Percentiles rank a stretch among this genome's conserved stretches.
These are phyloP conservation scores for Parazoanthus atlanticus DNA, from an alignment of 92 coral and sea anemone genomes.

Conservation along the genomic window DNA sequence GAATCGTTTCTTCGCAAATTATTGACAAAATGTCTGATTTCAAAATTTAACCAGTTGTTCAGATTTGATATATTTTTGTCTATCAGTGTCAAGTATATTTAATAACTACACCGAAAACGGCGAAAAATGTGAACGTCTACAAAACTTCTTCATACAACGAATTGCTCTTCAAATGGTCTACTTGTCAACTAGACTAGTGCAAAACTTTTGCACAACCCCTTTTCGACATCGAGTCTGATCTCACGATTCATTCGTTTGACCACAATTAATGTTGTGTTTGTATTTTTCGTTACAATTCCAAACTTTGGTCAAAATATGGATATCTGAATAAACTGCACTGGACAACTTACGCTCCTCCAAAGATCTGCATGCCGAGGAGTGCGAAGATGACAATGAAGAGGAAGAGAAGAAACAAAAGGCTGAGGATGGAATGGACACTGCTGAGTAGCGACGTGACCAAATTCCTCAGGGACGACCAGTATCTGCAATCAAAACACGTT, in stretches of 20 bases:
- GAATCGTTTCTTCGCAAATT: no score
- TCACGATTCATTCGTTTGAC: neutral
- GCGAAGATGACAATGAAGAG: conserved; percentile 98
- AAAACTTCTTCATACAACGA: no score
- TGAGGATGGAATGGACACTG: conserved; percentile 94
- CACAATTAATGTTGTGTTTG: neutral
- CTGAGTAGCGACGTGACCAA: conserved; percentile 94
- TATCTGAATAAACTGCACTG: neutral
- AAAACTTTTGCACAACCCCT: neutral
- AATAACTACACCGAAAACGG: neutral
- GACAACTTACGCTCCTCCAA: conserved; percentile 85
- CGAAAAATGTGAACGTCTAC: neutral
- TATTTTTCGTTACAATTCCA: neutral
- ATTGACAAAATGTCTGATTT: neutral
- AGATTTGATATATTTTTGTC: neutral
- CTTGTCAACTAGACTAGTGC: no score
- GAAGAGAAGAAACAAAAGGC: conserved; percentile 92
- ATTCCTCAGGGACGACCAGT: conserved; percentile 98
- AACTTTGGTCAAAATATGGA: no score
- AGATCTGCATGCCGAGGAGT: conserved; percentile 96
- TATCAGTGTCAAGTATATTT: neutral
- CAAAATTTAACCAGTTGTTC: neutral
- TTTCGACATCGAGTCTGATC: neutral
- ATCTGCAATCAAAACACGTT: conserved; percentile 55
- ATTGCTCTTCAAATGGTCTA: neutral